Evolutionary conservation across 2,113 vertebrate species (phyloP).

Genomic region (Stigmatopora argus): DNA sequence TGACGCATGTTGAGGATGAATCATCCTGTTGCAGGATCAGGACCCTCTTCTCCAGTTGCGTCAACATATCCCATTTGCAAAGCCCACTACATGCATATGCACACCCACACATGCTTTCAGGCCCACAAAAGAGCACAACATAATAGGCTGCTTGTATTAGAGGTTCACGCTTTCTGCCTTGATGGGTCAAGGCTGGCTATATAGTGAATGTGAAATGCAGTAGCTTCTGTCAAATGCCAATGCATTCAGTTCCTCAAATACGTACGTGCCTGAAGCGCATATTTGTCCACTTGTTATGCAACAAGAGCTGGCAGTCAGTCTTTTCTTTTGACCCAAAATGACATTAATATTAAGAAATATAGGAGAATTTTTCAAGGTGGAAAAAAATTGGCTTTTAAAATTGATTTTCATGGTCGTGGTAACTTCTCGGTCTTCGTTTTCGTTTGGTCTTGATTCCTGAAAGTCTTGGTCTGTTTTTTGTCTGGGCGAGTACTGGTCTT

Average conservation of each 20-base stretch:
- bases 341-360: not conserved
- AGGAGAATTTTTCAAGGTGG: not conserved
- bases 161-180: conserved; percentile 22
- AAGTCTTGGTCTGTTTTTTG: too few relatives aligned
- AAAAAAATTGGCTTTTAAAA: too few relatives aligned
- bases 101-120: conserved; percentile 11
- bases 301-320: not conserved
- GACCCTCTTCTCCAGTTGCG: conserved; percentile 24
- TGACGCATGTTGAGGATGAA: conserved; percentile 46
- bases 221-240: not conserved
- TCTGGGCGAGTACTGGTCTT: too few relatives aligned
- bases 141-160: conserved; percentile 14
- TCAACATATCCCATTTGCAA: conserved; percentile 9
- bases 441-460: too few relatives aligned
- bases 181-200: conserved; percentile 2
- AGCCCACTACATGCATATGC: conserved; percentile 8
- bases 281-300: not conserved
- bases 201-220: conserved; percentile 12
- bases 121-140: conserved; percentile 2
- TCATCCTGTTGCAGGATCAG: conserved; percentile 40
- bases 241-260: conserved; percentile 2
- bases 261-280: conserved; percentile 2
- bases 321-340: not conserved
- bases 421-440: too few relatives aligned
- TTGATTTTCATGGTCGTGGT: too few relatives aligned